These are phyloP conservation scores for Hormiphora californensis DNA, from an alignment of 37 sponge, comb jelly and placozoan species.

Conservation along the genomic window DNA sequence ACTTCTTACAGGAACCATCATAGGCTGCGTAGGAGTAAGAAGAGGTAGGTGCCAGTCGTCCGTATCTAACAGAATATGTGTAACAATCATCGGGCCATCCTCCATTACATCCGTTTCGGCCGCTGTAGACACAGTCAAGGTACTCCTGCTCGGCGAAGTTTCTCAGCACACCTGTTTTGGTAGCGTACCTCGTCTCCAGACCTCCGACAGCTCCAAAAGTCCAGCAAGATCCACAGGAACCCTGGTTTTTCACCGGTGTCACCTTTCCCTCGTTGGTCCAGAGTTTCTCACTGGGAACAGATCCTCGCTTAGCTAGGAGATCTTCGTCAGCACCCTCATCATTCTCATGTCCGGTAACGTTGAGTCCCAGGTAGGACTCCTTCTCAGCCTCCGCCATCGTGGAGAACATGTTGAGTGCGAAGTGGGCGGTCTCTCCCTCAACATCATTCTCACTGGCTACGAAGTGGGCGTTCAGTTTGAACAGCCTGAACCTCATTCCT, in stretches of 20 bases:
- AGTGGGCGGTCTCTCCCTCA: neutral
- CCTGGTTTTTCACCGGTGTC: neutral
- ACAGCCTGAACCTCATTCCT: neutral
- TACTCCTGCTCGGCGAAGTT: slow-evolving; percentile 25
- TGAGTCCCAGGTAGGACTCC: neutral
- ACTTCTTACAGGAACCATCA: neutral
- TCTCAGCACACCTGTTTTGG: neutral
- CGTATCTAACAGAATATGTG: neutral
- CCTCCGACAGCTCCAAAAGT: slow-evolving; percentile 19
- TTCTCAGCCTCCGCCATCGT: neutral
- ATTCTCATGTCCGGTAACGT: neutral
- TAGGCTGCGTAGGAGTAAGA: neutral
- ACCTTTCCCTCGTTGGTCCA: neutral
- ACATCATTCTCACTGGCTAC: neutral
- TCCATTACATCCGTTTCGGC: neutral
- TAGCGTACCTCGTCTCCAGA: neutral
- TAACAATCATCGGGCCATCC: slow-evolving; percentile 4
- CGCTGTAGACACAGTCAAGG: neutral
- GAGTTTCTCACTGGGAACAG: neutral
- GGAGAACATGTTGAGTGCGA: neutral
- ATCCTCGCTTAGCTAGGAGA: neutral
- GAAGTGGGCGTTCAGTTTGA: neutral
- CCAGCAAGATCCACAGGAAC: slow-evolving; percentile 9
- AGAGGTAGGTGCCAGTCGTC: neutral
- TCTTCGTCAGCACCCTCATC: neutral